Conservation (phyloP, 2,797 vertebrate genomes). For the Orestias chungarensis region DNA sequence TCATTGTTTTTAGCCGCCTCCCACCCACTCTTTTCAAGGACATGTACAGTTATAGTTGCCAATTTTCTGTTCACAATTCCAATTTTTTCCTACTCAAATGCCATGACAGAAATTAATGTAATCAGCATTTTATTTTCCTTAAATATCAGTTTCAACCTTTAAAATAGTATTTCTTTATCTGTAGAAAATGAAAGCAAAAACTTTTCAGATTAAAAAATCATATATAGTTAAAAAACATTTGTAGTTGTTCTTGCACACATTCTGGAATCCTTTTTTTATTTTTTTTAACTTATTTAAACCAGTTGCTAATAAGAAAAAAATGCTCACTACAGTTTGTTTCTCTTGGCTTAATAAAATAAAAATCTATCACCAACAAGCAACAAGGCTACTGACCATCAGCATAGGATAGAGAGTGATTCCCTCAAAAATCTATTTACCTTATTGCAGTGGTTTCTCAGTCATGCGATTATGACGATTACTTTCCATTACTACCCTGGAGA, state of each 20-base stretch:
- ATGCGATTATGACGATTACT: constrained; percentile 18
- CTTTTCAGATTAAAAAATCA: background rate
- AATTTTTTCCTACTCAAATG: background rate
- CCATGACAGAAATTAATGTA: background rate
- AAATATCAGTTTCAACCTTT: background rate
- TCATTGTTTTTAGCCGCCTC: too few relatives aligned
- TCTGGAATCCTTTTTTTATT: background rate
- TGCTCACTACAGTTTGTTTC: background rate
- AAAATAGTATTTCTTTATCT: background rate
- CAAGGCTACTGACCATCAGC: background rate
- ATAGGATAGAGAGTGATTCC: background rate
- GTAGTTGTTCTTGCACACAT: background rate
- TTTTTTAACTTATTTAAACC: background rate
- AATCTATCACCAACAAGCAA: background rate
- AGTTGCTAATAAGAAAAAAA: background rate
- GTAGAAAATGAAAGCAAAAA: background rate
- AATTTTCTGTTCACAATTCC: background rate
- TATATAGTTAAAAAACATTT: background rate
- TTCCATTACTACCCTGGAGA: constrained; percentile 14
- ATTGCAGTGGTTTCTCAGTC: constrained; percentile 18
- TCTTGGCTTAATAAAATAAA: background rate
- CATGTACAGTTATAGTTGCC: too few relatives aligned
- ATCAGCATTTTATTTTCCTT: background rate
- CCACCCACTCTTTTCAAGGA: too few relatives aligned
- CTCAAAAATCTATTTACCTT: background rate